Conservation (phyloP, 1,140 invertebrate genomes). For the Drosophila ohnishii region DNA sequence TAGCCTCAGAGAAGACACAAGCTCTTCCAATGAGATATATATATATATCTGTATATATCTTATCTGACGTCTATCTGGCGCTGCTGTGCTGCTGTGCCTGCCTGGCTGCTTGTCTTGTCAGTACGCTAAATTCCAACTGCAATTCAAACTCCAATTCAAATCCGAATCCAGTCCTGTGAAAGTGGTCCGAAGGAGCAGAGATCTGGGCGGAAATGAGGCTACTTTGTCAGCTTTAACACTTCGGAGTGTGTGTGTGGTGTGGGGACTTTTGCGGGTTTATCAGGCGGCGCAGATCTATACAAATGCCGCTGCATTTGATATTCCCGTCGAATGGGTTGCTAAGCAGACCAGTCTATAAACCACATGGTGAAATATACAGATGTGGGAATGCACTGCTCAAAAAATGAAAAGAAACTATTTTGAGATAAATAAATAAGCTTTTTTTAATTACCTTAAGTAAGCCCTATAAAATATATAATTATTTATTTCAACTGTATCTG, state of each 20-base stretch:
- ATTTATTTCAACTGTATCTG: neutral
- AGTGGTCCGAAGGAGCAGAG: slow-evolving; percentile 19
- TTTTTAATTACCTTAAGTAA: neutral
- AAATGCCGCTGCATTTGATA: slow-evolving; percentile 34
- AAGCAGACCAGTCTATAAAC: slow-evolving; percentile 46
- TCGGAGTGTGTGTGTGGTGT: slow-evolving; percentile 7
- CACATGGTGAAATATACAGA: slow-evolving; percentile 5
- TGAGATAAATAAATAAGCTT: neutral
- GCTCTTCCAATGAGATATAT: neutral
- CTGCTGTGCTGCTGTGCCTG: neutral
- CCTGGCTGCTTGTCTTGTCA: slow-evolving; percentile 12
- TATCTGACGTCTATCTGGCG: slow-evolving; percentile 16
- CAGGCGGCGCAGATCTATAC: slow-evolving; percentile 42
- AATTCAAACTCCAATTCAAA: slow-evolving; percentile 4
- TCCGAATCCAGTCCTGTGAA: slow-evolving; percentile 17
- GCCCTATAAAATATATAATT: neutral
- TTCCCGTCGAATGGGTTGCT: slow-evolving; percentile 5
- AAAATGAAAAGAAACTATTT: neutral
- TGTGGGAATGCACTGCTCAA: slow-evolving; percentile 9
- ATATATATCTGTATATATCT: neutral
- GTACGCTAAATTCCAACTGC: slow-evolving; percentile 9
- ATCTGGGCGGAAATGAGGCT: slow-evolving; percentile 64
- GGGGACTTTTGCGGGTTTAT: slow-evolving; percentile 40
- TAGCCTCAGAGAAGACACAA: neutral
- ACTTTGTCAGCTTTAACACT: slow-evolving; percentile 76